Evolutionary conservation across 2,888 invertebrate genomes (phyloP).

Genomic region (Macropis europaea): DNA sequence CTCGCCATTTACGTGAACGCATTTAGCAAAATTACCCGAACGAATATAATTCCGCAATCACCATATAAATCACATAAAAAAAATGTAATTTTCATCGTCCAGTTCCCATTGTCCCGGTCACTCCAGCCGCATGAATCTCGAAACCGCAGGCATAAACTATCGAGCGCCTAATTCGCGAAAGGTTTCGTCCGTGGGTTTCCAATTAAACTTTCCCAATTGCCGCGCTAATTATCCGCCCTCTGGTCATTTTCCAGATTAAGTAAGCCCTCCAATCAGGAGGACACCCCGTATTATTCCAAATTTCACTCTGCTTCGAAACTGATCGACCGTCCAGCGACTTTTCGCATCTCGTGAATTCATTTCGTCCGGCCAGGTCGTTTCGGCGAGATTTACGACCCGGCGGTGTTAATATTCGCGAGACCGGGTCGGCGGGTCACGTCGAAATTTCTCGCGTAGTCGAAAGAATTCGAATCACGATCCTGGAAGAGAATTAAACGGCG

Average conservation of each 20-base stretch:
- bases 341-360: background rate
- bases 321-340: conserved; percentile 37
- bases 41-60: too few species aligned
- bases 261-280: conserved; percentile 38
- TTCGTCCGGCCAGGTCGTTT: background rate
- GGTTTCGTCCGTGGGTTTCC: conserved; percentile 59
- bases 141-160: conserved; percentile 38
- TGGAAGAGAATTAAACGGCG: conserved; percentile 32
- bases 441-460: background rate
- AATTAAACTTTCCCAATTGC: conserved; percentile 68
- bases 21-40: too few species aligned
- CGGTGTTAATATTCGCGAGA: background rate
- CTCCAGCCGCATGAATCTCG: background rate
- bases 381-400: background rate
- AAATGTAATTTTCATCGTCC: too few species aligned
- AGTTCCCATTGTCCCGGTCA: background rate
- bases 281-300: conserved; percentile 23
- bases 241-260: conserved; percentile 66
- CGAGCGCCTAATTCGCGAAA: conserved; percentile 35
- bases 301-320: conserved; percentile 42
- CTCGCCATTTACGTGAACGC: too few species aligned
- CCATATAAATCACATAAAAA: too few species aligned
- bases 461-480: conserved; percentile 38
- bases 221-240: conserved; percentile 62
- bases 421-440: background rate